phyloP scores from a whole-genome alignment of 2,888 invertebrate species.

The Chrysolina haemoptera region DNA sequence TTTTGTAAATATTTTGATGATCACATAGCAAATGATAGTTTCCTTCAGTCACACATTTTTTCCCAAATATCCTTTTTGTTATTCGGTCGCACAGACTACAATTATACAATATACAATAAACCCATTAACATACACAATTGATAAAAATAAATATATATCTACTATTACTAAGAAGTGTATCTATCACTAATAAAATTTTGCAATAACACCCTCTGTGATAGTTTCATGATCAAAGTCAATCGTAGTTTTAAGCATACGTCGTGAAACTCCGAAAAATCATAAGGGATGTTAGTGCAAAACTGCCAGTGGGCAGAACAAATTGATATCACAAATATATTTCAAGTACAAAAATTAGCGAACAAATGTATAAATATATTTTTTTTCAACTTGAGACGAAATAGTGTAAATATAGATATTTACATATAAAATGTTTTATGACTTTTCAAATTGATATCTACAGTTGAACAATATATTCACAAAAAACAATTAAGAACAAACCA shows the following conservation, averaged over 20 bases:
- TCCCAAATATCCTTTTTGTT: neutral
- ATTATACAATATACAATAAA: neutral
- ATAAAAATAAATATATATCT: constrained; percentile 20
- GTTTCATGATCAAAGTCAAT: neutral
- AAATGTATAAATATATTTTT: constrained; percentile 22
- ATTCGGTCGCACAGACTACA: constrained; percentile 2
- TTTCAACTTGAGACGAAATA: constrained; percentile 1
- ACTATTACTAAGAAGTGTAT: neutral
- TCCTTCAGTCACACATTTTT: neutral
- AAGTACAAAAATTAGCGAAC: constrained; percentile 26
- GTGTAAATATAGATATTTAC: constrained; percentile 27
- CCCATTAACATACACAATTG: neutral
- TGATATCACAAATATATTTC: constrained; percentile 18
- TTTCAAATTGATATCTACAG: neutral
- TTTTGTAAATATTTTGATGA: neutral
- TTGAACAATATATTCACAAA: constrained; percentile 14
- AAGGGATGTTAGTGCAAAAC: neutral
- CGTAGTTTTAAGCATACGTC: neutral
- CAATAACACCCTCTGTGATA: neutral
- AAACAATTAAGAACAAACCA: constrained; percentile 15
- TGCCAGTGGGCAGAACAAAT: constrained; percentile 1
- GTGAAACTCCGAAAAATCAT: neutral
- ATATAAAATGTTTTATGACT: constrained; percentile 18
- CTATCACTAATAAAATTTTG: neutral
- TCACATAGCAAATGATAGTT: neutral